phyloP scores from a whole-genome alignment of 2,113 vertebrate genomes.

The Nibea albiflora region DNA sequence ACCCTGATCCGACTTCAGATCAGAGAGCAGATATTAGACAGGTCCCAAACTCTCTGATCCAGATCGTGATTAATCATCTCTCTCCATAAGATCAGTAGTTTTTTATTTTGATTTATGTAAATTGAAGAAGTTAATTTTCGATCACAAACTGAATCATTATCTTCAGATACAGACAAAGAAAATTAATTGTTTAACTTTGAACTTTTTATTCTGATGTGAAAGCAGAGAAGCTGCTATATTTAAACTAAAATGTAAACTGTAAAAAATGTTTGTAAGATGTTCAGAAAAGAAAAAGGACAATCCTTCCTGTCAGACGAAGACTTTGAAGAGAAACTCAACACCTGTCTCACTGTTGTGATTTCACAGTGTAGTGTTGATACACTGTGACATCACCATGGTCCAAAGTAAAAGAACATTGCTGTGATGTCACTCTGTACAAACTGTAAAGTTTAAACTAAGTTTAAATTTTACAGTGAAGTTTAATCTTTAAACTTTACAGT shows the following conservation, averaged over 20 bases:
- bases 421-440: neutral
- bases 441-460: too few species aligned
- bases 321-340: neutral
- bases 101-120: neutral
- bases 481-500: too few species aligned
- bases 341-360: neutral
- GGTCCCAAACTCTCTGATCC: neutral
- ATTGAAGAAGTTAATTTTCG: too few species aligned
- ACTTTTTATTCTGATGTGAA: slow-evolving; percentile 3
- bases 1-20: neutral
- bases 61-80: neutral
- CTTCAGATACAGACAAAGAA: neutral
- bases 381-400: slow-evolving; percentile 25
- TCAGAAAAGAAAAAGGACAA: neutral
- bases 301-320: neutral
- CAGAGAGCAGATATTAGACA: neutral
- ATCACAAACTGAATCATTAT: too few species aligned
- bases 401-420: neutral
- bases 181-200: neutral
- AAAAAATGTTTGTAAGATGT: neutral
- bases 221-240: neutral
- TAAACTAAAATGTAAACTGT: neutral
- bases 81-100: neutral
- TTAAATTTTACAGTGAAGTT: too few species aligned
- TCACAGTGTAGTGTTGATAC: neutral